phyloP scores from a whole-genome alignment of 2,797 vertebrate species.

The Rhadinocentrus ornatus region DNA sequence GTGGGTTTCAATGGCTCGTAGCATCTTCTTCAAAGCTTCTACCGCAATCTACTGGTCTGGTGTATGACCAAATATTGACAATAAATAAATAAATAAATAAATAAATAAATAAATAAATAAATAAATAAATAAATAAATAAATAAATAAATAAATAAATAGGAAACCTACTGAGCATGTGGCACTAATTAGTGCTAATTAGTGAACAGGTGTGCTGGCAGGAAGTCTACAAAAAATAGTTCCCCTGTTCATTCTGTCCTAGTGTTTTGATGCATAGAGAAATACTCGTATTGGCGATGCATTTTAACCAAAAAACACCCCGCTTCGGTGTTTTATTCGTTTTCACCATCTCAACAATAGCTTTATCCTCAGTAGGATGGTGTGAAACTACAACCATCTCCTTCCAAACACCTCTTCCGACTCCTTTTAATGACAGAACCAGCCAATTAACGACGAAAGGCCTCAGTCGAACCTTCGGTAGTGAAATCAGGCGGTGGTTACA shows the following conservation, averaged over 20 bases:
- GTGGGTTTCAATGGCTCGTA: too few relatives aligned
- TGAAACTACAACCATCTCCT: not conserved
- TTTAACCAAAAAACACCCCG: constrained; percentile 37
- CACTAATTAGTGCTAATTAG: constrained; percentile 55
- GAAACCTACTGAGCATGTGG: constrained; percentile 1
- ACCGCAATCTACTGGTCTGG: too few relatives aligned
- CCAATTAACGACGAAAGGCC: not conserved
- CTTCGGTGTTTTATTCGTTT: constrained; percentile 43
- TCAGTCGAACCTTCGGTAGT: fast-evolving
- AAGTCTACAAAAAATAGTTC: constrained; percentile 35
- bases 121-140: too few relatives aligned
- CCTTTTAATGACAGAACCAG: not conserved
- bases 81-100: too few relatives aligned
- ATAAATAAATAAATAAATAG: too few relatives aligned
- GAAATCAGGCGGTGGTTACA: not conserved
- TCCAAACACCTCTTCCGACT: not conserved
- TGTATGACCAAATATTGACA: too few relatives aligned
- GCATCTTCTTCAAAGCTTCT: too few relatives aligned
- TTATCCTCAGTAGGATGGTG: constrained; percentile 2
- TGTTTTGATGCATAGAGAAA: constrained; percentile 36
- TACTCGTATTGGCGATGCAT: constrained; percentile 52
- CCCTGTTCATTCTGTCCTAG: not conserved
- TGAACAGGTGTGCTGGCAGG: constrained; percentile 51
- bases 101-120: too few relatives aligned
- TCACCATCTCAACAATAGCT: constrained; percentile 32